A percentile compares a stretch with the other conserved stretches of the same genome.
These are phyloP conservation scores for Leiothrix lutea DNA, from an alignment of 2,113 vertebrate species.

Conservation along the genomic window DNA sequence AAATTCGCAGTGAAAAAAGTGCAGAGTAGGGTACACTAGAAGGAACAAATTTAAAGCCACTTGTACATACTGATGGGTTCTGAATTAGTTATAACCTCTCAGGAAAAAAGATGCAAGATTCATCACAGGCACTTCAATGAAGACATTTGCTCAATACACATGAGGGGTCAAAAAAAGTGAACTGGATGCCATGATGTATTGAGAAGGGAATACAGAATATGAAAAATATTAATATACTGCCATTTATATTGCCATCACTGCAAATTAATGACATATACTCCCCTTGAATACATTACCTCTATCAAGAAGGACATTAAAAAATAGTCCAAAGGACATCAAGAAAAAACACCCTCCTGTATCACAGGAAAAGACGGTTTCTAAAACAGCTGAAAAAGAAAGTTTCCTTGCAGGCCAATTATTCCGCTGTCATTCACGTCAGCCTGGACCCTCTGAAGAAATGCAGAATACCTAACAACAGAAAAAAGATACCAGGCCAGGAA, in stretches of 20 bases:
- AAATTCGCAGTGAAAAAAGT: constrained; percentile 64
- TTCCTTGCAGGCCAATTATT: not conserved
- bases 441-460: not conserved
- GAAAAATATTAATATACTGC: constrained; percentile 63
- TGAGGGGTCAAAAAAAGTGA: constrained; percentile 56
- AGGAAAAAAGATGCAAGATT: constrained; percentile 38
- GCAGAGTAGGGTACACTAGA: constrained; percentile 56
- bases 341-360: constrained; percentile 11
- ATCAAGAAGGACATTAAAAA: constrained; percentile 55
- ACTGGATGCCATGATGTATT: constrained; percentile 39
- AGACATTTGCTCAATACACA: constrained; percentile 49
- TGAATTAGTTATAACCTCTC: constrained; percentile 57
- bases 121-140: constrained; percentile 12
- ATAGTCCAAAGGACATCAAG: constrained; percentile 35
- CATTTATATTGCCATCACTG: constrained; percentile 59
- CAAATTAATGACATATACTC: constrained; percentile 51
- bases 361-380: not conserved
- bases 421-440: rapidly evolving
- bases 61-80: constrained; percentile 64
- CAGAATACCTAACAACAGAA: not conserved
- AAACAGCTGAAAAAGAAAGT: not conserved
- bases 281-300: constrained; percentile 49
- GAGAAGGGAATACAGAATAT: constrained; percentile 56
- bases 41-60: constrained; percentile 68
- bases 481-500: not conserved